A percentile compares a stretch with the other conserved stretches of the same genome.
These are phyloP conservation scores for Pammene aurita DNA, from an alignment of 2,888 invertebrate genomes.

Conservation along the genomic window DNA sequence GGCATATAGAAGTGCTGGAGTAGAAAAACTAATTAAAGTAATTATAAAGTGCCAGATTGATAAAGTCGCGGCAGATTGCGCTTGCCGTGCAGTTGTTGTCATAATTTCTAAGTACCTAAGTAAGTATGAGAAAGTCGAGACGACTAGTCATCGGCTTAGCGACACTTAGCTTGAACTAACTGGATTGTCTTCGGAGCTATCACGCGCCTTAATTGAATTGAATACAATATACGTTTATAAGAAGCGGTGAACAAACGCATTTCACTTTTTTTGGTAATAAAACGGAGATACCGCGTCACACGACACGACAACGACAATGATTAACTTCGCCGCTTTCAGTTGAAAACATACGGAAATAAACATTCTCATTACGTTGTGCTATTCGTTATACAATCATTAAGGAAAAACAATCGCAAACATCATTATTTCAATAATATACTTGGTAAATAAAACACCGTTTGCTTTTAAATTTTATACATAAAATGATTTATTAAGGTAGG, in stretches of 20 bases:
- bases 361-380: constrained; percentile 8
- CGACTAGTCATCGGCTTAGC: constrained; percentile 31
- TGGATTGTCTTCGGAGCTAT: constrained; percentile 37
- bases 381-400: constrained; percentile 14
- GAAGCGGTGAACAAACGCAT: constrained; percentile 45
- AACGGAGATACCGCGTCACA: constrained; percentile 41
- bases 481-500: neutral
- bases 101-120: constrained; percentile 23
- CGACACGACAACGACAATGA: constrained; percentile 21
- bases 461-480: neutral
- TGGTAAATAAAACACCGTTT: neutral
- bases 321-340: constrained; percentile 25
- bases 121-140: constrained; percentile 38
- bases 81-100: constrained; percentile 1
- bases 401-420: constrained; percentile 9
- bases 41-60: too few species aligned
- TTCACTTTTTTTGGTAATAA: constrained; percentile 54
- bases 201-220: constrained; percentile 42
- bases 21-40: too few species aligned
- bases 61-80: neutral
- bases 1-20: too few species aligned
- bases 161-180: constrained; percentile 35
- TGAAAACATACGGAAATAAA: constrained; percentile 20
- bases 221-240: constrained; percentile 43
- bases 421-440: neutral